Base-by-base conservation (phyloP, 2,797 vertebrate species). In the Eulemur rubriventer region DNA sequence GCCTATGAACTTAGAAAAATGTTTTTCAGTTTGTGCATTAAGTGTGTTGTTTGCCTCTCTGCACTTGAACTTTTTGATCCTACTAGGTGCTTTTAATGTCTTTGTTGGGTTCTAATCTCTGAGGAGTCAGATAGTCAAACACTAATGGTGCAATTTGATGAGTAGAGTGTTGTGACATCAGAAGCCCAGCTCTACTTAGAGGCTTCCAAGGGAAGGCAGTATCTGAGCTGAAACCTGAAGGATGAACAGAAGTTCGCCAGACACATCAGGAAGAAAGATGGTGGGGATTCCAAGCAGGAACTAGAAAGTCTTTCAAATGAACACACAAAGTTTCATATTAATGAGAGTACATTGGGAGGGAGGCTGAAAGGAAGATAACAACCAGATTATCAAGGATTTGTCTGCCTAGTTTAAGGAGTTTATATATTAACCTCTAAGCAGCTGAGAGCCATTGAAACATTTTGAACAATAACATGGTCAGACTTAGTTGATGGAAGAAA, bases 331-430 rank as follows among this genome's bases (percentile, higher is more conserved):
- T 57, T 73, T 59, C 52, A 30, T 75, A 30, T 89, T 92, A 89
- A 94, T n/a, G 57, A 87, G 12, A 4, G 26, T 87, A 7, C 13
- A 22, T 14, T 87, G 70, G 43, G 69, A 57, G 46, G 70, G n/a
- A 76, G 38, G 14, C 16, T 65, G 30, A 86, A 94, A 93, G 61
- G 65, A 28, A 92, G 52, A 41, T 89, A 87, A 96, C 57, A 95
- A 75, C 63, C 70, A 76, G 83, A 80, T 75, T 88, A 50, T 70
- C 38, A 61, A 84, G 86, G 78, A 55, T n/a, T 93, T 84, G 22
- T 87, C 67, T 89, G 20, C 30, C 76, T 92, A 50, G 48, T 78
- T 82, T 83, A 65, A 79, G 33, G 69, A 75, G 72, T 79, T 35
- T 92, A 87, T 26, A 79, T 80, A 65, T 83, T 96, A 80, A 63